A percentile compares a stretch with the other conserved stretches of the same genome.
Evolutionary conservation across 1,140 invertebrate species (phyloP).

Genomic region (Megalopta genalis): DNA sequence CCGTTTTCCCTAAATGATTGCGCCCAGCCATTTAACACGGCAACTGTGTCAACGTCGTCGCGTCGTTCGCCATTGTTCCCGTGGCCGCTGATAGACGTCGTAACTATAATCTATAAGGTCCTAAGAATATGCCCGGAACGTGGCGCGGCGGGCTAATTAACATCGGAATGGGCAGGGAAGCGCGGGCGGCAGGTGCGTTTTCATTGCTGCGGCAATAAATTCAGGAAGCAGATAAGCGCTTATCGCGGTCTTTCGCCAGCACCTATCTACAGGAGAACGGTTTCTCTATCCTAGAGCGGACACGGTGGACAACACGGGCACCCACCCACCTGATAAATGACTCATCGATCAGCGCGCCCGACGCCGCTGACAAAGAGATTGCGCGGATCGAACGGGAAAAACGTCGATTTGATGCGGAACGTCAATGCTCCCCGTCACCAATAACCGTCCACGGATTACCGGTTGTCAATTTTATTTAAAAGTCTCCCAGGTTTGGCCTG

Average conservation of each 20-base stretch:
- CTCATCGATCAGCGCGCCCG: slow-evolving; percentile 56
- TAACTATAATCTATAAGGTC: slow-evolving; percentile 67
- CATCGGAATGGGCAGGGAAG: slow-evolving; percentile 73
- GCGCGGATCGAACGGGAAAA: slow-evolving; percentile 42
- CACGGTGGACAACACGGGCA: slow-evolving; percentile 41
- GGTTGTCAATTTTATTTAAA: slow-evolving; percentile 34
- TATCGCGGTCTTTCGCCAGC: slow-evolving; percentile 74
- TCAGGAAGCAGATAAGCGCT: slow-evolving; percentile 76
- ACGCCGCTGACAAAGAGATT: slow-evolving; percentile 25
- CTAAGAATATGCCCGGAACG: slow-evolving; percentile 58
- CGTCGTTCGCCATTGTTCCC: slow-evolving; percentile 72
- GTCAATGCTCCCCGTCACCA: slow-evolving; percentile 14
- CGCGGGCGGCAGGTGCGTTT: slow-evolving; percentile 71
- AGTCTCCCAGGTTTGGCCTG: too few relatives aligned
- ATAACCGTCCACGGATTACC: slow-evolving; percentile 24
- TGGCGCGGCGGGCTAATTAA: slow-evolving; percentile 72
- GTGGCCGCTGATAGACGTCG: slow-evolving; percentile 61
- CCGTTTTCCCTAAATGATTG: not conserved
- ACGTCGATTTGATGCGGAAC: slow-evolving; percentile 63
- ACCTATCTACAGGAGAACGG: slow-evolving; percentile 57
- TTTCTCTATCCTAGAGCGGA: slow-evolving; percentile 60
- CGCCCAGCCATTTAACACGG: slow-evolving; percentile 44
- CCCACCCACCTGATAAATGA: slow-evolving; percentile 53
- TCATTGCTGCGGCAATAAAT: slow-evolving; percentile 77
- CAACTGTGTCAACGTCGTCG: slow-evolving; percentile 78